Base-by-base conservation (phyloP, 2,888 invertebrate species). In the Hypomecis punctinalis region DNA sequence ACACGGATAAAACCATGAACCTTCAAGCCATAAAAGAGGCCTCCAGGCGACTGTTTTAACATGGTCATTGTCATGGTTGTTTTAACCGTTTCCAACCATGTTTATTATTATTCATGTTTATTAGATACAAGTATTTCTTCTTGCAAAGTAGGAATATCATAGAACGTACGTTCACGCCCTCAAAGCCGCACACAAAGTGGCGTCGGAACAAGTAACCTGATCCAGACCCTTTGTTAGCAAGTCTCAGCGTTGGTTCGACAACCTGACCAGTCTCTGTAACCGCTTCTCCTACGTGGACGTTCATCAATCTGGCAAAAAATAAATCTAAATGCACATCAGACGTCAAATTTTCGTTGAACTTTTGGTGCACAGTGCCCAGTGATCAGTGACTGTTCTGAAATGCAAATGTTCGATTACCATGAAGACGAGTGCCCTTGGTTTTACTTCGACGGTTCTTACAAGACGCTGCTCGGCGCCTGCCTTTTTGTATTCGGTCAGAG, bases 381-480 rank as follows among this genome's bases (percentile, higher is more conserved):
- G 77, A 78, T 76, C 67, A 69, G 74, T 69, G 69, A 69, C 69
- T 73, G 76, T 77, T 70, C 63, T 67, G 61, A 68, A 69, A 66
- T 73, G 67, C 72, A 77, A 71, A 78, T 88, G 77, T 88, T 82
- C 67, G 89, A 89, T 69, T 88, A 86, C 71, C 83, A 85, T 70
- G 89, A 90, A 76, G 88, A 91, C 73, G 93, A 91, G 74, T 93
- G 93, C 79, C 93, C 93, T 71, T 93, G 91, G 92, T 93, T 91
- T 88, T 90, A 91, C 73, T 91, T 94, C 76, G 94, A 94, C 76
- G 84, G 90, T 84, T 94, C 94, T 49, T 93, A 93, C 76, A 93
- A 94, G 83, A 88, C 89, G 51, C 81, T 94, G 67, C 78, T 94
- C 71, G 94, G 94, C 79, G 87, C 90, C 70, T 93, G 93, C 78